Evolutionary conservation across 1,140 invertebrate genomes (phyloP).

Genomic region (Drosophila novamexicana): DNA sequence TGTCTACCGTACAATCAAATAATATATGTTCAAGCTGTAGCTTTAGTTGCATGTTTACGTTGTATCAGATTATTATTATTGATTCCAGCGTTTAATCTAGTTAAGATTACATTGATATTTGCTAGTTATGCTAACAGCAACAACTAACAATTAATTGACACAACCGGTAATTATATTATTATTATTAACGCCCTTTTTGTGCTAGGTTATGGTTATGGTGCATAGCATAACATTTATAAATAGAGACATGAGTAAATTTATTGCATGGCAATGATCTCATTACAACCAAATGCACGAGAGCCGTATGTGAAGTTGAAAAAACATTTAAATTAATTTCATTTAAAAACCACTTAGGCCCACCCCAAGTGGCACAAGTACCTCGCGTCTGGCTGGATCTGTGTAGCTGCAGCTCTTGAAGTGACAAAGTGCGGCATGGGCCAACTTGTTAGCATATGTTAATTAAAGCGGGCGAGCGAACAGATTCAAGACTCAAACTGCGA

Average conservation of each 20-base stretch:
- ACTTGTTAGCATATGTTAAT: slow-evolving; percentile 83
- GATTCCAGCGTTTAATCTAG: neutral
- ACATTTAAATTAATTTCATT: slow-evolving; percentile 82
- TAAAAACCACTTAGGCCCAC: slow-evolving; percentile 82
- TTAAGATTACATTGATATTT: neutral
- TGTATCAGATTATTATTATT: too few species aligned
- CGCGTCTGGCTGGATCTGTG: slow-evolving; percentile 9
- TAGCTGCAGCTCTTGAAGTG: slow-evolving; percentile 64
- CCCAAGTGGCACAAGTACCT: slow-evolving; percentile 59
- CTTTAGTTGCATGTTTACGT: too few species aligned
- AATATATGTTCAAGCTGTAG: too few species aligned
- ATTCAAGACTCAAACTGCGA: slow-evolving; percentile 5
- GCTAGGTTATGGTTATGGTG: slow-evolving; percentile 51
- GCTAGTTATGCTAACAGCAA: neutral
- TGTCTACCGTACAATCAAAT: too few species aligned
- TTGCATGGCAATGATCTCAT: slow-evolving; percentile 78
- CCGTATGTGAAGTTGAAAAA: slow-evolving; percentile 35
- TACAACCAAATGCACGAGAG: slow-evolving; percentile 72
- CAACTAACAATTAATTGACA: slow-evolving; percentile 22
- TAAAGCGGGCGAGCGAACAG: slow-evolving; percentile 69
- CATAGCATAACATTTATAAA: slow-evolving; percentile 72
- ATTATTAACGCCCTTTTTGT: slow-evolving; percentile 57
- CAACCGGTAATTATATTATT: slow-evolving; percentile 8
- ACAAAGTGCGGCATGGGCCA: slow-evolving; percentile 79
- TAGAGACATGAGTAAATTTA: slow-evolving; percentile 76